phyloP scores from a whole-genome alignment of 2,888 invertebrate genomes.

The Hirtodrosophila alboralis region DNA sequence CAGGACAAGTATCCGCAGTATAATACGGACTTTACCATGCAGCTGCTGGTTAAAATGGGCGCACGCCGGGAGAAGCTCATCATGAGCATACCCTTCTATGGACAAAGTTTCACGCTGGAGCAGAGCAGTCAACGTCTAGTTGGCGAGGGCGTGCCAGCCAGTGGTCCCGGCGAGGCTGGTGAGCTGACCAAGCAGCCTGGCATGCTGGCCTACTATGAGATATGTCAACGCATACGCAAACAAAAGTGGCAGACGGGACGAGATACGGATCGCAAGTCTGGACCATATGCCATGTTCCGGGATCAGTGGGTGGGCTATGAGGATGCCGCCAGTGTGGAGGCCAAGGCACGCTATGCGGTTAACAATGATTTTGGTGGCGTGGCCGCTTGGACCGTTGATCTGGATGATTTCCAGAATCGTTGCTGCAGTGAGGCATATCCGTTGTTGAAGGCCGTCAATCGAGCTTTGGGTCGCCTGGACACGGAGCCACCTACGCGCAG shows the following conservation, averaged over 20 bases:
- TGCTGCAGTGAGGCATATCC: conserved; percentile 93
- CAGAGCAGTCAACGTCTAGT: conserved; percentile 78
- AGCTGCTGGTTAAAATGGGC: conserved; percentile 89
- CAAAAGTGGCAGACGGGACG: conserved; percentile 88
- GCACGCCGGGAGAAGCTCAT: conserved; percentile 90
- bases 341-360: conserved; percentile 91
- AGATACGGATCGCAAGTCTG: conserved; percentile 86
- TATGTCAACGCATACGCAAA: conserved; percentile 89
- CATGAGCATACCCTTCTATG: conserved; percentile 94
- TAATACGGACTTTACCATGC: conserved; percentile 92
- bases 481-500: conserved; percentile 85
- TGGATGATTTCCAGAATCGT: conserved; percentile 93
- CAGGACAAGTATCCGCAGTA: conserved; percentile 90
- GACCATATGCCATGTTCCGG: conserved; percentile 90
- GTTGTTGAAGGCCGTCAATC: conserved; percentile 90
- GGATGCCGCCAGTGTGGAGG: conserved; percentile 90
- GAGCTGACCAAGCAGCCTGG: conserved; percentile 94
- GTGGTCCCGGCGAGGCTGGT: conserved; percentile 91
- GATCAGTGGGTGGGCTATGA: conserved; percentile 97
- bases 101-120: conserved; percentile 91
- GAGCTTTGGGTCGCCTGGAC: conserved; percentile 88
- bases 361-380: conserved; percentile 91
- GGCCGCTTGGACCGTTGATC: conserved; percentile 94
- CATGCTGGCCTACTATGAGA: conserved; percentile 94
- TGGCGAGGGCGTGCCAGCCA: conserved; percentile 87